Evolutionary conservation across 2,888 invertebrate genomes (phyloP).

Genomic region (Epsilonema sp.): DNA sequence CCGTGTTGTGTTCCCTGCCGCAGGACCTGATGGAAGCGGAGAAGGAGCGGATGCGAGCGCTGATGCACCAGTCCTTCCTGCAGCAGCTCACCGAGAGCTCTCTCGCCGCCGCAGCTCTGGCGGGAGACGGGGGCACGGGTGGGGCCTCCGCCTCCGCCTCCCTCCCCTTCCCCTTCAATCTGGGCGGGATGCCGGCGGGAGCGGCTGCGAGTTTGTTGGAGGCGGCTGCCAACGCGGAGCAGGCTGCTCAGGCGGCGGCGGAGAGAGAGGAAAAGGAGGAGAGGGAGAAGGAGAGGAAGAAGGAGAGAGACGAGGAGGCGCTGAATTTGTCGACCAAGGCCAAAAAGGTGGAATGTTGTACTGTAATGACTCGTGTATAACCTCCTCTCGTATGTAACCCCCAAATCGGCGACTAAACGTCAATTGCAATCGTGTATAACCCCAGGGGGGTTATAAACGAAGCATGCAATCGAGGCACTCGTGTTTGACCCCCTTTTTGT

Average conservation of each 20-base stretch:
- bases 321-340: slow-evolving; percentile 13
- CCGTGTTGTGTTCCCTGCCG: no score
- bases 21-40: slow-evolving; percentile 11
- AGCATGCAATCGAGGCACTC: no score
- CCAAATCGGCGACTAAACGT: no score
- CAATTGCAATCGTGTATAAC: no score
- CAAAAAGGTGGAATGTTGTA: no score
- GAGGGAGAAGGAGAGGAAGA: background rate
- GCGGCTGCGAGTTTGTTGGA: background rate
- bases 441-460: no score
- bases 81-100: slow-evolving; percentile 13
- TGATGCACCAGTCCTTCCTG: slow-evolving; percentile 21
- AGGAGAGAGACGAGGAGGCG: slow-evolving; percentile 10
- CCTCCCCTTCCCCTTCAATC: slow-evolving; percentile 2
- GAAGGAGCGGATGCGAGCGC: slow-evolving; percentile 16
- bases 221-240: background rate
- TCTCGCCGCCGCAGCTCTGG: slow-evolving; percentile 10
- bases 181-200: slow-evolving; percentile 7
- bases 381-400: no score
- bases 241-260: no score
- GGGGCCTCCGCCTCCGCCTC: background rate
- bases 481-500: no score
- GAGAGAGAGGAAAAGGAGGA: no score
- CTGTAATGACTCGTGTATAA: no score
- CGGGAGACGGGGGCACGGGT: slow-evolving; percentile 5